A percentile compares a stretch with the other conserved stretches of the same genome.
phyloP scores from a whole-genome alignment of 2,888 invertebrate species.

The Ischnura elegans region DNA sequence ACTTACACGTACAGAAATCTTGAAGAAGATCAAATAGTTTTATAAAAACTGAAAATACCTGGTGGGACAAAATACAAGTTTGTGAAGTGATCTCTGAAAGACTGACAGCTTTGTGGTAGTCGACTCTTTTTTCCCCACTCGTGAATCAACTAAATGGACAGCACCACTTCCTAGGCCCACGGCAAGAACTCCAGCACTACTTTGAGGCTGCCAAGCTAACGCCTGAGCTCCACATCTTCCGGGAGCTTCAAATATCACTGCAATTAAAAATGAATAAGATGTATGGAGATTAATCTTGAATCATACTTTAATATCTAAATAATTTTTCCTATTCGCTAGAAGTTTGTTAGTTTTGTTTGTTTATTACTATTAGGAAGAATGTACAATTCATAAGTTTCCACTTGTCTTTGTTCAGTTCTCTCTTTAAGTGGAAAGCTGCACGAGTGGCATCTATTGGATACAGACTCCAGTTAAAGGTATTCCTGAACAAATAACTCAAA shows the following conservation, averaged over 20 bases:
- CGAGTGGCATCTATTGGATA: no score
- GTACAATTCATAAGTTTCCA: no score
- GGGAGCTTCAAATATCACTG: slow-evolving; percentile 58
- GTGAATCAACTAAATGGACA: slow-evolving; percentile 47
- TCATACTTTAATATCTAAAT: no score
- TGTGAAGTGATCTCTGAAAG: slow-evolving; percentile 37
- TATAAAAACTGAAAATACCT: background rate
- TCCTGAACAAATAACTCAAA: no score
- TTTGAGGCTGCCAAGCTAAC: slow-evolving; percentile 41
- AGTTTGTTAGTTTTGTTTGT: no score
- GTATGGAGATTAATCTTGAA: no score
- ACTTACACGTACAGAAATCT: background rate
- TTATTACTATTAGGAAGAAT: no score
- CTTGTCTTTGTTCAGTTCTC: no score
- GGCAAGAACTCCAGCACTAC: slow-evolving; percentile 33
- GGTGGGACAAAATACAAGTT: slow-evolving; percentile 40
- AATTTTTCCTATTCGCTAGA: no score
- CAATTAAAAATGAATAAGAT: background rate
- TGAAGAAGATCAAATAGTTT: background rate
- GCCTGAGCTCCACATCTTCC: slow-evolving; percentile 35
- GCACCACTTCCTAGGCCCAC: slow-evolving; percentile 36
- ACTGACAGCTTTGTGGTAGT: background rate
- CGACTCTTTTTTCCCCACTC: slow-evolving; percentile 48
- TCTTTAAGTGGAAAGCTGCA: no score
- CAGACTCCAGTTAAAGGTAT: no score